Evolutionary conservation across 2,888 invertebrate species (phyloP), one percentile per base, ranked within the genome.

Genomic region (Euspilapteryx auroguttella): DNA sequence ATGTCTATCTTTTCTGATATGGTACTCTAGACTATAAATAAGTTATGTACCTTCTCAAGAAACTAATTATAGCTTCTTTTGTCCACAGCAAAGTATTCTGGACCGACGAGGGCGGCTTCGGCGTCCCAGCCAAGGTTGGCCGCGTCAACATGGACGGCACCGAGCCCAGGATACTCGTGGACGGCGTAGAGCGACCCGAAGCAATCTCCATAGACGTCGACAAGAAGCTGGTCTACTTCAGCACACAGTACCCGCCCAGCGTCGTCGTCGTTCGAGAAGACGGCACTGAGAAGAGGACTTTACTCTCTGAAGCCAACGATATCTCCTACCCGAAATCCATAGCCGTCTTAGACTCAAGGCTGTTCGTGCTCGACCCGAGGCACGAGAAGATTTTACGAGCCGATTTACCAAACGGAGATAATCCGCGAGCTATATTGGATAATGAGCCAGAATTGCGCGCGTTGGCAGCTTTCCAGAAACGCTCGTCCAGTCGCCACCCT

Each of bases 61-160:
- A n/a, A n/a, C n/a, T n/a, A n/a, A n/a, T n/a, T n/a, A n/a, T n/a
- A n/a, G n/a, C n/a, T n/a, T n/a, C n/a, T 29, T 28, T 40, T 40
- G 37, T 27, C 52, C 64, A 24, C 55, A 85, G 85, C 15, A 87
- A 89, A 66, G 64, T 96, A 14, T 99, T 93, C 68, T 99, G 98
- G 98, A 82, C 95, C 7, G 99, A 99, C 50, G 90, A 92, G 39
- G 98, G 98, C 7, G 94, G 94, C 6, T 86, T 79, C 34, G 93
- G 92, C 2, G 89, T 94, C 0, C 90, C 92, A 0, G 80, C 87
- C 0, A 97, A 97, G 62, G 86, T 98, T 15, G 91, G 85, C 0
- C 87, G 86, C 42, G 93, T 92, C 1, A 90, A 93, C 49, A 94
- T 99, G 93, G 95, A 96, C 52, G 98, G 99, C 1, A 80, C 83